These are phyloP conservation scores for Protobothrops flavoviridis DNA, from an alignment of 2,113 vertebrate genomes.

Conservation along the genomic window DNA sequence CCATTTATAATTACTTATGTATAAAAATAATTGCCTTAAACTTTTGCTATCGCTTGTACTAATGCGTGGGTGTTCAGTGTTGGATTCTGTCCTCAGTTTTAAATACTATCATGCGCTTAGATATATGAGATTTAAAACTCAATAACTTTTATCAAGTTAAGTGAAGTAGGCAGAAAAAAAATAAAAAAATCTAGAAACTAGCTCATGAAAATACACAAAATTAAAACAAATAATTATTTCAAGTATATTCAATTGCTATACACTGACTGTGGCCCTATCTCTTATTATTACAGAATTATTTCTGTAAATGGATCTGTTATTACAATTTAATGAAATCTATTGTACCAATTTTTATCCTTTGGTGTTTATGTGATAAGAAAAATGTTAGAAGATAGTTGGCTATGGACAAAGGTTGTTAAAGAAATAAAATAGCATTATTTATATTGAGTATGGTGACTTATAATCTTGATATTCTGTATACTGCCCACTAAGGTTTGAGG, in stretches of 20 bases:
- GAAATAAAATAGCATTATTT: not conserved
- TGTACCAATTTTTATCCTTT: not conserved
- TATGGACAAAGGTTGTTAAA: not conserved
- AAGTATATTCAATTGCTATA: not conserved
- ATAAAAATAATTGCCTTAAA: not conserved
- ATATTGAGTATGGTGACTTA: not conserved
- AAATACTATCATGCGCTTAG: not conserved
- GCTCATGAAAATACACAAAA: not conserved
- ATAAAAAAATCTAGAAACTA: not conserved
- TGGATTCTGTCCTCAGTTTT: not conserved
- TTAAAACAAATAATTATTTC: not conserved
- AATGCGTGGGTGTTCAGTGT: not conserved
- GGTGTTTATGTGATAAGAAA: not conserved
- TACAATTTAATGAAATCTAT: not conserved
- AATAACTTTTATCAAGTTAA: not conserved
- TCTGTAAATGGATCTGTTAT: not conserved
- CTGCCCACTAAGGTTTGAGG: not conserved
- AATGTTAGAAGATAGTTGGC: not conserved
- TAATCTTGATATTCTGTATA: slow-evolving; percentile 4
- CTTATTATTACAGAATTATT: not conserved
- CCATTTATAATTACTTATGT: not conserved
- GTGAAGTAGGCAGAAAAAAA: not conserved
- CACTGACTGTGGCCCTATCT: not conserved
- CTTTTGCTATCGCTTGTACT: not conserved
- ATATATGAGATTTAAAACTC: not conserved